phyloP scores from a whole-genome alignment of 2,888 invertebrate genomes.

The Pinctada fucata region DNA sequence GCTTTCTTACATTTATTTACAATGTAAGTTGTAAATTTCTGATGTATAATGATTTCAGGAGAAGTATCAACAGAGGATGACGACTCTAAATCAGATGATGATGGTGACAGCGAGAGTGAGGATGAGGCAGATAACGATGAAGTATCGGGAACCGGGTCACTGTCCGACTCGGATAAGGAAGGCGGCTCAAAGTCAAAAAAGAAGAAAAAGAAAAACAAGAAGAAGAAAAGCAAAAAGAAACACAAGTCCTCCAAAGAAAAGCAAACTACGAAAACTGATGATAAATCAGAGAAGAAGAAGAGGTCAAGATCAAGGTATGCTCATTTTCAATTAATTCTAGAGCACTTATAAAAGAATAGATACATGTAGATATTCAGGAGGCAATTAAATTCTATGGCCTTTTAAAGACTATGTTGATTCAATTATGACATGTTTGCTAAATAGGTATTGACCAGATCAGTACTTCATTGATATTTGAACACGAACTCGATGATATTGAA shows the following conservation, averaged over 20 bases:
- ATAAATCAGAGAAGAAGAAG: conserved; percentile 29
- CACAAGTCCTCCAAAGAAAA: conserved; percentile 46
- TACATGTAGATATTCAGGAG: too few relatives aligned
- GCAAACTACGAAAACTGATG: conserved; percentile 16
- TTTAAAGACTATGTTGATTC: too few relatives aligned
- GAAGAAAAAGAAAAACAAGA: conserved; percentile 56
- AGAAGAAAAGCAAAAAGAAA: conserved; percentile 57
- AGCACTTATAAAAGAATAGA: too few relatives aligned
- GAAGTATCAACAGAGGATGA: conserved; percentile 56
- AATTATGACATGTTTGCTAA: too few relatives aligned
- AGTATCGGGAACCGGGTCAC: conserved; percentile 62
- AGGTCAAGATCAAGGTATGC: conserved; percentile 36
- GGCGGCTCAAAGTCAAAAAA: conserved; percentile 38
- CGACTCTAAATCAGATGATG: conserved; percentile 47
- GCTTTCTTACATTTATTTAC: too few relatives aligned
- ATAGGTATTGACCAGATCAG: too few relatives aligned
- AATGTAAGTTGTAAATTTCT: too few relatives aligned
- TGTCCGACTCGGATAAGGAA: conserved; percentile 52
- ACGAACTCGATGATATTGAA: too few relatives aligned
- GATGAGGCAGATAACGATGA: conserved; percentile 49
- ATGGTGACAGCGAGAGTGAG: conserved; percentile 38
- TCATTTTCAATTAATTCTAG: too few relatives aligned
- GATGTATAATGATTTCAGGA: conserved; percentile 37
- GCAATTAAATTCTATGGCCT: too few relatives aligned
- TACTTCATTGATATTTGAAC: too few relatives aligned